phyloP scores from a whole-genome alignment of 2,797 vertebrate species.

The Microhierax caerulescens region DNA sequence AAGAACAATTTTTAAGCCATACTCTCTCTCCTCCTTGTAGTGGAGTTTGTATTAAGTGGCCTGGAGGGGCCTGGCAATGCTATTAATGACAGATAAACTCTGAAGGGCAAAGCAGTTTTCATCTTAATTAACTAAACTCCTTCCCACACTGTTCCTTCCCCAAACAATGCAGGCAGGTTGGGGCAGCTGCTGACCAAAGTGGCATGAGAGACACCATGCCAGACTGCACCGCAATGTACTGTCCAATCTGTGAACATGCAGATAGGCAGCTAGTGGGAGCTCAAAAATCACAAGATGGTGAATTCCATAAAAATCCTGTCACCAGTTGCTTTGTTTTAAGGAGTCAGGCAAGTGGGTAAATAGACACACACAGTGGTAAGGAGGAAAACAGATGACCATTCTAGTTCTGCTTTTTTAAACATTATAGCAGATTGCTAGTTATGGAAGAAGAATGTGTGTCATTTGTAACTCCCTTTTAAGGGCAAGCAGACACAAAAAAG shows the following conservation, averaged over 20 bases:
- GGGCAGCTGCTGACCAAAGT: neutral
- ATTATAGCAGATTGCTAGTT: constrained; percentile 14
- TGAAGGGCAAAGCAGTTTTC: neutral
- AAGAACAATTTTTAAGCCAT: neutral
- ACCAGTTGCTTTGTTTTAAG: neutral
- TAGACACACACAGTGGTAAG: neutral
- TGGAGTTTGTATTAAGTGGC: neutral
- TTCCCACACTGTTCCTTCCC: neutral
- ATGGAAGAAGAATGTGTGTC: constrained; percentile 50
- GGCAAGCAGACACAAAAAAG: constrained; percentile 30
- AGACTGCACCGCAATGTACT: neutral
- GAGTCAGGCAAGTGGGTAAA: neutral
- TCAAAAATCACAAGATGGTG: neutral
- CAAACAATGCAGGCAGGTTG: neutral
- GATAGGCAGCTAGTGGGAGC: neutral
- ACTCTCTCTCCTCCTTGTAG: neutral
- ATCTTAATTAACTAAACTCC: neutral
- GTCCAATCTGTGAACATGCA: neutral
- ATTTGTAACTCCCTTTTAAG: constrained; percentile 45
- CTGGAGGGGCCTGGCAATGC: neutral
- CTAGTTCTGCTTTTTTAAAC: neutral
- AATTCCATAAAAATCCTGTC: neutral
- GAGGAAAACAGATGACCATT: neutral
- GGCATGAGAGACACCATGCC: neutral
- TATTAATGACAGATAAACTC: neutral